Conservation (phyloP, 2,797 vertebrate species). For the Graptemys geographica region DNA sequence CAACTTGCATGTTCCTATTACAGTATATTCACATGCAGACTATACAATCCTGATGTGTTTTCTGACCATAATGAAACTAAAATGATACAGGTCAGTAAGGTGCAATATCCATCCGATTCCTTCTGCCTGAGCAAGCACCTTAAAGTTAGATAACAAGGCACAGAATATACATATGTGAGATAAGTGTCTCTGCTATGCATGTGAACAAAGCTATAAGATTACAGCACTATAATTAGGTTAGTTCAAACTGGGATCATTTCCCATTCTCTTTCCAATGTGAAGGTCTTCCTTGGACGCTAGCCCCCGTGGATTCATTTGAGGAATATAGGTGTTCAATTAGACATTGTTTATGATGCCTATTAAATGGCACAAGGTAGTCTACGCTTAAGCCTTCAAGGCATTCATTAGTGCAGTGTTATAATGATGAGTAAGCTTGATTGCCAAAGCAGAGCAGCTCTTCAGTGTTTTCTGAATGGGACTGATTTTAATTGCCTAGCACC, state of each 20-base stretch:
- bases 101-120: background rate
- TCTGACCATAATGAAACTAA: background rate
- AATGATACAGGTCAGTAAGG: background rate
- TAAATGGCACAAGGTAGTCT: constrained; percentile 51
- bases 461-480: constrained; percentile 43
- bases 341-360: constrained; percentile 40
- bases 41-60: background rate
- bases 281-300: constrained; percentile 17
- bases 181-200: background rate
- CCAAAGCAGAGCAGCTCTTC: constrained; percentile 1
- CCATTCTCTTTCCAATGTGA: constrained; percentile 18
- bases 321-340: constrained; percentile 38
- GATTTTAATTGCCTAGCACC: constrained; percentile 60
- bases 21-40: background rate
- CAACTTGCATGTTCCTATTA: background rate
- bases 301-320: constrained; percentile 29
- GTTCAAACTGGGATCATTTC: constrained; percentile 51
- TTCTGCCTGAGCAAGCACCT: constrained; percentile 23
- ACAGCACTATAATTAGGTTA: constrained; percentile 28
- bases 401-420: constrained; percentile 41
- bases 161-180: constrained; percentile 13
- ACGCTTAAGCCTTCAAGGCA: background rate
- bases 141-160: background rate
- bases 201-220: background rate
- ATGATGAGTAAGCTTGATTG: constrained; percentile 25